Base-by-base conservation (phyloP, 2,888 invertebrate species). In the Microctonus hyperodae region DNA sequence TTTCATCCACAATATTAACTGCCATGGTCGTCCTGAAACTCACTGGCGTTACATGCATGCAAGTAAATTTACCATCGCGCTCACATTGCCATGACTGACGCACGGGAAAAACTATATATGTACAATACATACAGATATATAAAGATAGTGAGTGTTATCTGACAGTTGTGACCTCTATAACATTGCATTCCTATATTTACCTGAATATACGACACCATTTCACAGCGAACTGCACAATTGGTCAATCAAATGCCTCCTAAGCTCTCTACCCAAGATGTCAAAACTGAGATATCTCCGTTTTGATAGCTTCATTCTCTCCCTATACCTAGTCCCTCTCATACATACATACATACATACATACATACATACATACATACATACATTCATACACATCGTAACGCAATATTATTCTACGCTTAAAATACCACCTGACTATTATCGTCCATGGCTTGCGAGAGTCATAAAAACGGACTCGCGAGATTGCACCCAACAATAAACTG, bases 1-100 rank as follows among this genome's bases (percentile, higher is more conserved):
- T 67, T 67, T 67, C 66, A 35, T 57, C 23, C 13, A 56, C 48
- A 63, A 67, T 67, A 67, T 67, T 67, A 63, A 67, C 63, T 67
- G 66, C 61, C 20, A 25, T 23, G 56, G 28, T 51, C 35, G 40
- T 35, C 22, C 51, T 11, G 44, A 31, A 35, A 20, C n/a, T 51
- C 58, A 23, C 50, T 25, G 25, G 51, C 53, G 9, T n/a, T n/a
- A 65, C n/a, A n/a, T n/a, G n/a, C 20, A 59, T 23, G 20, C 33
- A 23, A 25, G 62, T 50, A 50, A 67, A 62, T 62, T 67, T 67
- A 62, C 56, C 56, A 61, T 55, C 44, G 55, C 6, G 33, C 13
- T 16, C 20, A 33, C 55, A 28, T 23, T 51, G 28, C 31, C 55
- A 16, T 55, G 55, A 55, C 55, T 55, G 55, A 55, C n/a, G 33